phyloP scores from a whole-genome alignment of 2,113 vertebrate genomes.

The Microcebus lehilahytsara region DNA sequence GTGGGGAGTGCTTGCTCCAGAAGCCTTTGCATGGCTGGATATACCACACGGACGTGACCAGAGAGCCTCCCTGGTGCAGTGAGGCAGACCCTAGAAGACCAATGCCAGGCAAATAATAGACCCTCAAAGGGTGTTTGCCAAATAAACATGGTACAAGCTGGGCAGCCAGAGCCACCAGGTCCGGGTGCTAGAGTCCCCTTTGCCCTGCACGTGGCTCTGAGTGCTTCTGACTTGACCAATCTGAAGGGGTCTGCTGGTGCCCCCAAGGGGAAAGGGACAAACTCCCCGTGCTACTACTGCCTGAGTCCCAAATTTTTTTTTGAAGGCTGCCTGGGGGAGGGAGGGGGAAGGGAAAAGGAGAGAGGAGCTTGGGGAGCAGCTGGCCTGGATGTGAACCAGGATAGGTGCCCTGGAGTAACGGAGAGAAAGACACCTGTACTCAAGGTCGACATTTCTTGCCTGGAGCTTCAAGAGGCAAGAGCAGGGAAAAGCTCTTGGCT shows the following conservation, averaged over 20 bases:
- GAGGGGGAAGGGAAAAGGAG: background rate
- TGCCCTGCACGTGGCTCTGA: rapidly evolving
- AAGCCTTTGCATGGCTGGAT: background rate
- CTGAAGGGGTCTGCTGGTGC: background rate
- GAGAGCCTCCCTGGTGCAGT: background rate
- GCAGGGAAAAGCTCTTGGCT: conserved; percentile 60
- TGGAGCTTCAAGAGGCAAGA: conserved; percentile 20
- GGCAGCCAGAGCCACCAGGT: background rate
- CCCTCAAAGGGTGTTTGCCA: background rate
- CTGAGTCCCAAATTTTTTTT: background rate
- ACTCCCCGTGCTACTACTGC: background rate
- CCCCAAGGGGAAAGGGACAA: background rate
- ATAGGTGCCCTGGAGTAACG: background rate
- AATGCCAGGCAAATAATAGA: background rate
- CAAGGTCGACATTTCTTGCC: conserved; percentile 52
- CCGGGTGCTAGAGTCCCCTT: background rate
- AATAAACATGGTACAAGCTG: background rate
- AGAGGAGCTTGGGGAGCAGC: background rate
- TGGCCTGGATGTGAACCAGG: background rate
- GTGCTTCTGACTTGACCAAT: too few species aligned
- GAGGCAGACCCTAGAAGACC: background rate
- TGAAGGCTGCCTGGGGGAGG: background rate
- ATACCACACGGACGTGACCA: rapidly evolving
- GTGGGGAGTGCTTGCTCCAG: rapidly evolving
- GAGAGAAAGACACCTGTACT: background rate